phyloP scores from a whole-genome alignment of 2,888 invertebrate species.

The Loripinus fragilis region DNA sequence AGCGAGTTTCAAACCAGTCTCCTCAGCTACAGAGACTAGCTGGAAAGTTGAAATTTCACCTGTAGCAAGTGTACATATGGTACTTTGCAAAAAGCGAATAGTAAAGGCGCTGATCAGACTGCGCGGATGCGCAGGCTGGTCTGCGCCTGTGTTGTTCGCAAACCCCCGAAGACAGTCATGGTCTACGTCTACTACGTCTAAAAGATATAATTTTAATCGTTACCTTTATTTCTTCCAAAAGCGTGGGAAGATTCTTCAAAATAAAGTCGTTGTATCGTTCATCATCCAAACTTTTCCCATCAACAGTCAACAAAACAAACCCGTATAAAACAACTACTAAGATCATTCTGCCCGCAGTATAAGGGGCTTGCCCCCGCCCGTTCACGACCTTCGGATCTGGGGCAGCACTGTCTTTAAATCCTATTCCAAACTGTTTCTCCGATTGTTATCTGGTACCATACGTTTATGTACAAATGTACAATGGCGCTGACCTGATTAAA shows the following conservation, averaged over 20 bases:
- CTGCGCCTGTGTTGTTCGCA: no score
- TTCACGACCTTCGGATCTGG: neutral
- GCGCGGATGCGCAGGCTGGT: no score
- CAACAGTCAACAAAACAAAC: neutral
- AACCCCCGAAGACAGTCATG: no score
- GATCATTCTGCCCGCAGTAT: neutral
- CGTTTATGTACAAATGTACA: neutral
- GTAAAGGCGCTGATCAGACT: no score
- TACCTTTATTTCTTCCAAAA: constrained; percentile 20
- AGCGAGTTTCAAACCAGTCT: no score
- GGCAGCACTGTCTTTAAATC: neutral
- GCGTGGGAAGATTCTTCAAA: neutral
- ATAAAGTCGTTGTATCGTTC: constrained; percentile 15
- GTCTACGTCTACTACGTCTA: no score
- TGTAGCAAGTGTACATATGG: no score
- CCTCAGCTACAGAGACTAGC: no score
- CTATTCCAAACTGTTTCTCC: neutral
- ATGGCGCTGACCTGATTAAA: neutral
- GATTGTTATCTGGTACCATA: neutral
- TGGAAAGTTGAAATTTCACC: no score
- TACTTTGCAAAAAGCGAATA: no score
- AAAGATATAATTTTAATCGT: no score
- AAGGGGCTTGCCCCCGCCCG: neutral
- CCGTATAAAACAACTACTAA: neutral
- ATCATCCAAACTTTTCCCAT: neutral